Conservation (phyloP, 2,113 vertebrate species). For the Tretioscincus oriximinensis region DNA sequence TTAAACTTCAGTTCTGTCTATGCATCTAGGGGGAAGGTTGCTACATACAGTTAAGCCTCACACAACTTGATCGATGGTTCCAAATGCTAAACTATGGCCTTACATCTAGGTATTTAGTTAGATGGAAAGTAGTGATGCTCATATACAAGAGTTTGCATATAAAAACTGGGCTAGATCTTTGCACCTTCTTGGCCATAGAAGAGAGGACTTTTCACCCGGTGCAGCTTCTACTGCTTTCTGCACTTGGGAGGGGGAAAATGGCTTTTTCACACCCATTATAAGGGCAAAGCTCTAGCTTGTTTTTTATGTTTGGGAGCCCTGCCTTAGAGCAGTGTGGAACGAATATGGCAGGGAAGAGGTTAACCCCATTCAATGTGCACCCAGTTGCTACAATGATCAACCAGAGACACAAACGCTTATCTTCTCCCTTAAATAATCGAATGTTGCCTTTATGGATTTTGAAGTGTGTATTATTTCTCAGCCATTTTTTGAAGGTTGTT, state of each 20-base stretch:
- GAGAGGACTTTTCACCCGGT: too few species aligned
- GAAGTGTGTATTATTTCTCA: not conserved
- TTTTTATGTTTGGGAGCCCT: too few species aligned
- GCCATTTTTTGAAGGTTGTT: not conserved
- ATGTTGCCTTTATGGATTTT: not conserved
- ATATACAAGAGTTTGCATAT: not conserved
- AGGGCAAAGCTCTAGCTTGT: too few species aligned
- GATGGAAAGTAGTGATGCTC: conserved; percentile 2
- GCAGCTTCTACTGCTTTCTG: too few species aligned
- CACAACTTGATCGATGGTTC: conserved; percentile 25
- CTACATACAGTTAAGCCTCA: conserved; percentile 20
- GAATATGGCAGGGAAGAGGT: not conserved
- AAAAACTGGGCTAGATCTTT: too few species aligned
- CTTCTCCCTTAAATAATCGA: not conserved
- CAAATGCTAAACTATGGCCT: not conserved
- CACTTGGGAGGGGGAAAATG: too few species aligned
- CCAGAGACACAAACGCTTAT: not conserved
- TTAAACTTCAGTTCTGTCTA: conserved; percentile 38
- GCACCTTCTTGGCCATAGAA: too few species aligned
- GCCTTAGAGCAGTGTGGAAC: not conserved
- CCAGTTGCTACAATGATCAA: not conserved
- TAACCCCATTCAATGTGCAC: not conserved
- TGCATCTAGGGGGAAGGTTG: conserved; percentile 4
- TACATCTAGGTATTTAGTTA: not conserved
- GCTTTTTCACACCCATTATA: too few species aligned